A percentile compares a stretch with the other conserved stretches of the same genome.
Conservation (phyloP, 2,113 vertebrate genomes). For the Eolophus roseicapilla region DNA sequence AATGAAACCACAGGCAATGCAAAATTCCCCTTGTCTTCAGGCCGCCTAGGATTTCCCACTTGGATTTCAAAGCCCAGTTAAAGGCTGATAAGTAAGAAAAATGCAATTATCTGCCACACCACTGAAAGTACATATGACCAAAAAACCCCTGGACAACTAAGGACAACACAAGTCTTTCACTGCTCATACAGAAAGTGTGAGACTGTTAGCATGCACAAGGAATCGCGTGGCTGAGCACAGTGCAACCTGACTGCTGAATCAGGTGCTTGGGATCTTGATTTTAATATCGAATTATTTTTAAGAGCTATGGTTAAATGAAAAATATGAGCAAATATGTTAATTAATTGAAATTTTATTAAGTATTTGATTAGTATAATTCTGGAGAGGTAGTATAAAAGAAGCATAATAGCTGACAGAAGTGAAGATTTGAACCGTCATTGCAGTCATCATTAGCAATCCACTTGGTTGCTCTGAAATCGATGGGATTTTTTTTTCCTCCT, state of each 20-base stretch:
- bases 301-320: not conserved
- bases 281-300: constrained; percentile 1
- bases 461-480: not conserved
- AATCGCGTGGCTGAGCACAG: not conserved
- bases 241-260: not conserved
- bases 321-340: not conserved
- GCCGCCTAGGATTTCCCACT: not conserved
- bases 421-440: not conserved
- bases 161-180: not conserved
- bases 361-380: constrained; percentile 2
- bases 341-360: not conserved
- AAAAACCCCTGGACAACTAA: not conserved
- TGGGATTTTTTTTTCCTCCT: not conserved
- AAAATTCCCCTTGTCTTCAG: not conserved
- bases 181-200: accelerated
- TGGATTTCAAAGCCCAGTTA: not conserved
- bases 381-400: not conserved
- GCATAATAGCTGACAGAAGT: not conserved
- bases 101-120: not conserved
- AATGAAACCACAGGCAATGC: not conserved
- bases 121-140: not conserved
- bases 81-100: not conserved
- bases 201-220: not conserved
- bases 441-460: not conserved
- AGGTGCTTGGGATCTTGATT: not conserved